Evolutionary conservation across 2,797 vertebrate species (phyloP), one percentile per base, ranked within the genome.

Genomic region (Emys orbicularis): DNA sequence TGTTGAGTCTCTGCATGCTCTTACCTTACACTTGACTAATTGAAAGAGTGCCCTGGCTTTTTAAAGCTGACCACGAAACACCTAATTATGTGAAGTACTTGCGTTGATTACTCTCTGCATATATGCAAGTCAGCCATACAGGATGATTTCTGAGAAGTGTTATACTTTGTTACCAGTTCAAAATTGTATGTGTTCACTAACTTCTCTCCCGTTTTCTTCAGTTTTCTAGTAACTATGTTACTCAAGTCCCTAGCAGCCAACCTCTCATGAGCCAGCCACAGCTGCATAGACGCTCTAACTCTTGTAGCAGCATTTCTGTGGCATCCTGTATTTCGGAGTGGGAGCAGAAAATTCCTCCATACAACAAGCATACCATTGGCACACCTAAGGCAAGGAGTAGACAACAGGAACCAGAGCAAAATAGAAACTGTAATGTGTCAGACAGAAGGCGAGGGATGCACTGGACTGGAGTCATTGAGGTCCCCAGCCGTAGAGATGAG

Each of bases 311-410:
- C 94, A 97, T 99, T 95, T 99, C 99, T 90, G 99, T 99, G 98
- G 99, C 99, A 95, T 99, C 99, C 97, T 99, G 98, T 88, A 96
- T 99, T 94, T 98, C 99, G 72, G 98, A 99, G 10, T 99, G 99
- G 99, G 99, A 99, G 98, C 99, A 99, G 98, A 99, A 97, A 97
- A 97, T 98, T 54, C 99, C 99, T 76, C 92, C 98, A 96, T 97
- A 96, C 95, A 90, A 94, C 97, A 88, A 96, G 91, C 95, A 86
- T 31, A 65, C 93, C 96, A 82, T 72, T 95, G 98, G 95, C 98
- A 98, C 94, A 95, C 89, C 97, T 97, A 98, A 98, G 89, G 88
- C 91, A 53, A 97, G 97, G 97, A 96, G n/a, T 97, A 99, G 96
- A 97, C 95, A 74, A 57, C 98, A 97, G 97, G 97, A 97, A 86